Percentiles rank a stretch among this genome's conserved stretches.
Evolutionary conservation across 2,113 vertebrate genomes (phyloP).

Genomic region (Ovibos moschatus): DNA sequence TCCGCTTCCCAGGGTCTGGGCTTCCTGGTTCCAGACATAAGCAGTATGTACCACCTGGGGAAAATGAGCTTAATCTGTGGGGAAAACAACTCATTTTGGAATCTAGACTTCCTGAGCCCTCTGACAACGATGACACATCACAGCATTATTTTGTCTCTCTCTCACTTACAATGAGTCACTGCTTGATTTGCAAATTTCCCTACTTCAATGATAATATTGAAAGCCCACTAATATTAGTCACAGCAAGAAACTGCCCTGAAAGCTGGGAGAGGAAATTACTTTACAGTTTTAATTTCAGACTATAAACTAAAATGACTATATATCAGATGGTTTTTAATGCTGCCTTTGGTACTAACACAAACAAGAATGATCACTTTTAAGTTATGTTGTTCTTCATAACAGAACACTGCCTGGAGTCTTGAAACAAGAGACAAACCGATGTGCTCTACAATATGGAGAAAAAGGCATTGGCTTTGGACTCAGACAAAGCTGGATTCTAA

Average conservation of each 20-base stretch:
- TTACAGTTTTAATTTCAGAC: slow-evolving; percentile 68
- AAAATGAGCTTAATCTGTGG: slow-evolving; percentile 37
- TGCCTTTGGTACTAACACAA: slow-evolving; percentile 25
- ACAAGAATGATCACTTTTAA: slow-evolving; percentile 34
- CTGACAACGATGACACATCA: slow-evolving; percentile 49
- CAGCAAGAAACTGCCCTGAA: slow-evolving; percentile 64
- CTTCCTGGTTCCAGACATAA: slow-evolving; percentile 12
- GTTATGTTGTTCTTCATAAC: not conserved
- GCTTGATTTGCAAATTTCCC: slow-evolving; percentile 57
- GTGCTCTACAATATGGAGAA: not conserved
- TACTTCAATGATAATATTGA: slow-evolving; percentile 52
- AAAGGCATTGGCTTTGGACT: not conserved
- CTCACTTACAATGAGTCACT: slow-evolving; percentile 63
- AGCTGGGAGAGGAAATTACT: slow-evolving; percentile 67
- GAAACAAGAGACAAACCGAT: not conserved
- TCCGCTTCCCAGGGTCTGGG: not conserved
- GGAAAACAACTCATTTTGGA: slow-evolving; percentile 41
- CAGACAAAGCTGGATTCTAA: not conserved
- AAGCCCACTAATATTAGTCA: slow-evolving; percentile 71
- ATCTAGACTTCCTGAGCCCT: slow-evolving; percentile 61
- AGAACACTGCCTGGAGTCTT: not conserved
- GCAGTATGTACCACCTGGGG: not conserved
- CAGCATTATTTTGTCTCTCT: slow-evolving; percentile 23
- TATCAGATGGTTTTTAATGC: slow-evolving; percentile 52
- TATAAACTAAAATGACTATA: slow-evolving; percentile 44